A percentile compares a stretch with the other conserved stretches of the same genome.
Conservation (phyloP, 2,797 vertebrate species). For the Manis javanica region DNA sequence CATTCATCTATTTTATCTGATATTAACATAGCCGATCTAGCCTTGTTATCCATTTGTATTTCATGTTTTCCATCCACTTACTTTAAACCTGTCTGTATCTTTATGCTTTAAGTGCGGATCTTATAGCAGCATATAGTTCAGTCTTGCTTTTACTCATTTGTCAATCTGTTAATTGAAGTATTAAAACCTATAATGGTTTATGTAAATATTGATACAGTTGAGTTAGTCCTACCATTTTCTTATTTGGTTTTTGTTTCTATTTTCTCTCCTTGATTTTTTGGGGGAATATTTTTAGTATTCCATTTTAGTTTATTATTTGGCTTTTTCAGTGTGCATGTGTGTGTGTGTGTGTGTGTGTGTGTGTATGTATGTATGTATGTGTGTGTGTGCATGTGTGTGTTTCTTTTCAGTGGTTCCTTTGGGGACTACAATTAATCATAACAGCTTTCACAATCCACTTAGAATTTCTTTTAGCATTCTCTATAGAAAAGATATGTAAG, state of each 20-base stretch:
- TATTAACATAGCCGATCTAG: background rate
- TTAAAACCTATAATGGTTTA: background rate
- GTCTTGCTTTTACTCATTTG: background rate
- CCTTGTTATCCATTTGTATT: background rate
- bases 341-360: background rate
- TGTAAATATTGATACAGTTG: background rate
- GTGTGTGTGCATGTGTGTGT: background rate
- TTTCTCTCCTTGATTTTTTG: background rate
- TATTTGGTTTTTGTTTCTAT: background rate
- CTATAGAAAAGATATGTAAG: background rate
- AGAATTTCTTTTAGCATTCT: background rate
- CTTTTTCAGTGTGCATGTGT: background rate
- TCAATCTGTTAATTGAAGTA: background rate
- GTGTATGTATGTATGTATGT: background rate
- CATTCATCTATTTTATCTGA: background rate
- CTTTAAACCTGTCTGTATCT: background rate
- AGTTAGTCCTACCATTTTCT: background rate
- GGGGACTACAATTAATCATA: background rate
- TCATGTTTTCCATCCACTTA: background rate
- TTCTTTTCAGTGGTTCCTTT: background rate
- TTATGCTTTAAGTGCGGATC: background rate
- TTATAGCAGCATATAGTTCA: background rate
- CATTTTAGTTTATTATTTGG: constrained; percentile 34
- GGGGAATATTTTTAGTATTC: background rate
- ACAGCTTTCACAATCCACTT: background rate